A percentile compares a stretch with the other conserved stretches of the same genome.
phyloP scores from a whole-genome alignment of 1,140 invertebrate genomes.

The Choristoneura fumiferana region DNA sequence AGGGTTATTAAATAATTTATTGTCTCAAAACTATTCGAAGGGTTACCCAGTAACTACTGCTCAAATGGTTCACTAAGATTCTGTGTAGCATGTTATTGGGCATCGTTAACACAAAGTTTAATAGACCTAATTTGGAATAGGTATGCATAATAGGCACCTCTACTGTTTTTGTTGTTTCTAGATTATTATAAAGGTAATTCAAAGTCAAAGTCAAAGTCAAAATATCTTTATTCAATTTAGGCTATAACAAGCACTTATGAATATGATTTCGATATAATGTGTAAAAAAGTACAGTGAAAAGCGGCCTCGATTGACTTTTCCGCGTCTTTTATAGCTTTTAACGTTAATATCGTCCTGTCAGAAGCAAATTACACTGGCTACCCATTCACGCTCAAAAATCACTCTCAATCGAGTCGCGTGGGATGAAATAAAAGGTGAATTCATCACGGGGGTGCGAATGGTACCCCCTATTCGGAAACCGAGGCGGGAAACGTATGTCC shows the following conservation, averaged over 20 bases:
- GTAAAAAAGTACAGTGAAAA: conserved; percentile 45
- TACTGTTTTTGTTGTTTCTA: too few species aligned
- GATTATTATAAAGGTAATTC: too few species aligned
- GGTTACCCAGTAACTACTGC: conserved; percentile 48
- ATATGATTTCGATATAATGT: too few species aligned
- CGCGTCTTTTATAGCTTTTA: conserved; percentile 68
- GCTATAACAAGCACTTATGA: too few species aligned
- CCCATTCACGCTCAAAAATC: conserved; percentile 76
- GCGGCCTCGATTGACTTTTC: conserved; percentile 59
- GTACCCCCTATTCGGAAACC: conserved; percentile 60
- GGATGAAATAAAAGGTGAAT: conserved; percentile 76
- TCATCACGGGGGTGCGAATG: conserved; percentile 69
- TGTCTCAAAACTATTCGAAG: conserved; percentile 67
- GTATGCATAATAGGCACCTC: conserved; percentile 25
- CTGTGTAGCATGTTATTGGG: conserved; percentile 53
- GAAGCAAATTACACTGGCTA: conserved; percentile 69
- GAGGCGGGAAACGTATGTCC: conserved; percentile 72
- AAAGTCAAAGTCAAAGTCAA: too few species aligned
- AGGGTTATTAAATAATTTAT: conserved; percentile 76
- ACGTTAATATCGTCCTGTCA: conserved; percentile 71
- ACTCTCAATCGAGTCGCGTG: conserved; percentile 74
- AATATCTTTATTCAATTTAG: too few species aligned
- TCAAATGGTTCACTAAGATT: conserved; percentile 64
- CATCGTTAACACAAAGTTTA: conserved; percentile 53
- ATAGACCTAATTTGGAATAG: conserved; percentile 47